phyloP scores from a whole-genome alignment of 2,888 invertebrate species.

The Drosophila barbarae region DNA sequence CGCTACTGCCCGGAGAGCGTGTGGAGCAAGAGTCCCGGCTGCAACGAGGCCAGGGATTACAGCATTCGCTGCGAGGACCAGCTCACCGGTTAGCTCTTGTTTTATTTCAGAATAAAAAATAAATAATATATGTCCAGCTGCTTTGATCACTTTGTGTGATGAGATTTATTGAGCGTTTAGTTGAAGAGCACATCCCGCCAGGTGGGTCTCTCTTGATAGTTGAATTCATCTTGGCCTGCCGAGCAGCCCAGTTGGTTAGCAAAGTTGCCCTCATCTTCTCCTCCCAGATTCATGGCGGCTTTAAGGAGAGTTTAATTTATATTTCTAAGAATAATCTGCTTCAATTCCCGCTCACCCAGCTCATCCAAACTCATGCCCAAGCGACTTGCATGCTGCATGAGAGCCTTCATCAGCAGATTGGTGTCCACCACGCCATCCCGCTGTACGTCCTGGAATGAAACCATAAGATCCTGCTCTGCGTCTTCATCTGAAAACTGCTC shows the following conservation, averaged over 20 bases:
- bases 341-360: constrained; percentile 36
- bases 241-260: constrained; percentile 17
- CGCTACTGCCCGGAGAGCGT: constrained; percentile 39
- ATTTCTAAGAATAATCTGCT: background rate
- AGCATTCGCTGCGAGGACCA: constrained; percentile 33
- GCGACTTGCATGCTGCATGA: constrained; percentile 52
- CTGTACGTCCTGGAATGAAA: constrained; percentile 35
- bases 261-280: background rate
- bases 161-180: constrained; percentile 14
- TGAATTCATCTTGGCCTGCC: background rate
- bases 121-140: constrained; percentile 21
- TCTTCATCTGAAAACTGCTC: constrained; percentile 5
- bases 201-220: constrained; percentile 31
- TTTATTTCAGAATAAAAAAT: constrained; percentile 15
- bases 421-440: constrained; percentile 48
- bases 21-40: constrained; percentile 42
- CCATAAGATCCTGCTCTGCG: constrained; percentile 4
- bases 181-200: constrained; percentile 60
- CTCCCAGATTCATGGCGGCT: constrained; percentile 10
- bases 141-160: constrained; percentile 15
- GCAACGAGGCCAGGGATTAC: constrained; percentile 30
- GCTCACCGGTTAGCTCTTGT: background rate
- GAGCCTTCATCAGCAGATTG: constrained; percentile 34
- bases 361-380: constrained; percentile 57
- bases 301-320: background rate